Evolutionary conservation across 2,888 invertebrate species (phyloP).

Genomic region (Lamproptera curius): DNA sequence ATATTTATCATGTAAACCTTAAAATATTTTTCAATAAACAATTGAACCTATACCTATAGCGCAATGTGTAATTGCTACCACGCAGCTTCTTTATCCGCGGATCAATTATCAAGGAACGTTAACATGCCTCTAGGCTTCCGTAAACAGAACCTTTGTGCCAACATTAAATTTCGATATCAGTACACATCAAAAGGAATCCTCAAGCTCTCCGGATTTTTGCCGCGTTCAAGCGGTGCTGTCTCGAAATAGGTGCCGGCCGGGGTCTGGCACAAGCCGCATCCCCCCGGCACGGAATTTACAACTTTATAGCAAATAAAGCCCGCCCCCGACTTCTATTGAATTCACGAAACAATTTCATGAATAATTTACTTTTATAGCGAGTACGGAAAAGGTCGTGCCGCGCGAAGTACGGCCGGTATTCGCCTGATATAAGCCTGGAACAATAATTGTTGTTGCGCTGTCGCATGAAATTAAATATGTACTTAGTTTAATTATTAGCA

Average conservation of each 20-base stretch:
- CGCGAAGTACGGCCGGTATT: neutral
- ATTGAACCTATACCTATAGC: too few relatives aligned
- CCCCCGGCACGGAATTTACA: slow-evolving; percentile 19
- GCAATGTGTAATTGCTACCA: too few relatives aligned
- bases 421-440: neutral
- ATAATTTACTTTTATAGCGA: slow-evolving; percentile 17
- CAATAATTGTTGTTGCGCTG: neutral
- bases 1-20: too few relatives aligned
- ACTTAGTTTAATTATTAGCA: neutral
- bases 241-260: slow-evolving; percentile 10
- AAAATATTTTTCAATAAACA: too few relatives aligned
- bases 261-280: slow-evolving; percentile 12
- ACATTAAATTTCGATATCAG: too few relatives aligned
- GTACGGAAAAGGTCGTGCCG: slow-evolving; percentile 9
- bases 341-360: slow-evolving; percentile 20
- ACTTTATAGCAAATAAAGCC: slow-evolving; percentile 20
- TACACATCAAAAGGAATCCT: too few relatives aligned
- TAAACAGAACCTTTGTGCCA: too few relatives aligned
- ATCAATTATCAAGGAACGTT: too few relatives aligned
- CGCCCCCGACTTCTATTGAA: slow-evolving; percentile 16
- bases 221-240: too few relatives aligned
- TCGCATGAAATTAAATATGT: neutral
- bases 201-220: too few relatives aligned
- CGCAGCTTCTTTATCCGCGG: too few relatives aligned
- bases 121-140: too few relatives aligned